Base-by-base conservation (phyloP, 2,888 invertebrate species). In the Adela reaumurella region DNA sequence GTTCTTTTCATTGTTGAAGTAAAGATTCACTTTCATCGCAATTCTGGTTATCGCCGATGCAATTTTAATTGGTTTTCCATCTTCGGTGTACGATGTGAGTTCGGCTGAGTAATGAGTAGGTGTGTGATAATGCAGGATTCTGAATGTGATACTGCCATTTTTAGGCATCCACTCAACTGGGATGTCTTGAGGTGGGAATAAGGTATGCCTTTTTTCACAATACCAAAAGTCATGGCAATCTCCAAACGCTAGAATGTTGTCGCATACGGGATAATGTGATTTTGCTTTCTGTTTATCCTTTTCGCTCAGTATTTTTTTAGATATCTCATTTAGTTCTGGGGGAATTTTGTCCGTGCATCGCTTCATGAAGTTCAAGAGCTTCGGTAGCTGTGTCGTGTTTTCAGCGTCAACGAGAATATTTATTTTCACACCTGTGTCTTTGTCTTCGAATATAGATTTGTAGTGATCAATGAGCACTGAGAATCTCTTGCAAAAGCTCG, bases 401-500 rank as follows among this genome's bases (percentile, higher is more conserved):
- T 61, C 67, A 51, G 85, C 82, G 54, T 87, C 86, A 1, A 86
- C 57, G 1, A 87, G 64, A 46, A 88, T 76, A 51, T 81, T 73
- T 55, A 64, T 80, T 65, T 68, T 73, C 42, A 70, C 71, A 60
- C 24, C 59, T 56, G 11, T 46, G 18, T 19, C 17, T 10, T 59
- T 53, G 41, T 64, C 61, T 8, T 61, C 49, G 53, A 73, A 76
- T 54, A 76, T 65, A 2, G 74, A 73, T 10, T 65, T 62, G 58
- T 86, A 86, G 59, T 84, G 83, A 53, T 87, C 81, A 50, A 85
- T 79, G 43, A 90, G 68, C 18, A 85, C 83, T 0, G 85, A 81
- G 60, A 90, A 89, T 51, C 92, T 74, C 58, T 81, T 84, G 45
- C 84, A 83, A 62, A 92, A 92, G 59, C 79, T 77, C 0, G 87